These are phyloP conservation scores for Teinopalpus imperialis DNA, from an alignment of 2,888 invertebrate species.

Conservation along the genomic window DNA sequence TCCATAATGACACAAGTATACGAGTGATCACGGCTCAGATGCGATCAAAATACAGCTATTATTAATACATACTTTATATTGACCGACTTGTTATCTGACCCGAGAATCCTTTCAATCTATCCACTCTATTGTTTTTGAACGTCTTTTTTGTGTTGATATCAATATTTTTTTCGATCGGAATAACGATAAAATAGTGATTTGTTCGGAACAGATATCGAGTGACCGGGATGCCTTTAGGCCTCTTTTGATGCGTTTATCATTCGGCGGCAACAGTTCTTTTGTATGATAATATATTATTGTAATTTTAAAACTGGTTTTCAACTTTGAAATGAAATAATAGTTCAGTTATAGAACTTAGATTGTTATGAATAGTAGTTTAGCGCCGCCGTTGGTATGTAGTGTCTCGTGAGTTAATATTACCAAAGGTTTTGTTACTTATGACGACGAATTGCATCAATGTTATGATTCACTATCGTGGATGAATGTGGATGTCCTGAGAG, in stretches of 20 bases:
- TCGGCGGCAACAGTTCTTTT: constrained; percentile 71
- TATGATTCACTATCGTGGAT: no score
- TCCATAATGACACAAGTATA: constrained; percentile 48
- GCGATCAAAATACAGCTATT: constrained; percentile 65
- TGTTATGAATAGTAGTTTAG: neutral
- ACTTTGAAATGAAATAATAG: constrained; percentile 14
- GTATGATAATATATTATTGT: constrained; percentile 74
- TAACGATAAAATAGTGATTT: constrained; percentile 78
- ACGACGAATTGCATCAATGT: no score
- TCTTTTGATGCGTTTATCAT: constrained; percentile 71
- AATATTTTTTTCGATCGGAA: constrained; percentile 76
- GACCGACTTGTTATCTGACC: constrained; percentile 66
- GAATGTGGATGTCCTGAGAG: no score
- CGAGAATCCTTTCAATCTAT: constrained; percentile 77
- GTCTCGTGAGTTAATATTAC: no score
- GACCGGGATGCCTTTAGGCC: constrained; percentile 61
- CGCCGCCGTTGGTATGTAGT: no score
- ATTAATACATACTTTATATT: constrained; percentile 74
- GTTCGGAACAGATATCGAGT: constrained; percentile 72
- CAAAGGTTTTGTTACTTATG: no score
- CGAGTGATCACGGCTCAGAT: constrained; percentile 53
- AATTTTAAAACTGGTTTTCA: constrained; percentile 39
- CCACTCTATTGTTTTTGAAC: constrained; percentile 78
- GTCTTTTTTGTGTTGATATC: constrained; percentile 78
- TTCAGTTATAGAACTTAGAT: neutral